Percentiles rank a stretch among this genome's conserved stretches.
These are phyloP conservation scores for Centropristis striata DNA, from an alignment of 2,113 vertebrate species.

Conservation along the genomic window DNA sequence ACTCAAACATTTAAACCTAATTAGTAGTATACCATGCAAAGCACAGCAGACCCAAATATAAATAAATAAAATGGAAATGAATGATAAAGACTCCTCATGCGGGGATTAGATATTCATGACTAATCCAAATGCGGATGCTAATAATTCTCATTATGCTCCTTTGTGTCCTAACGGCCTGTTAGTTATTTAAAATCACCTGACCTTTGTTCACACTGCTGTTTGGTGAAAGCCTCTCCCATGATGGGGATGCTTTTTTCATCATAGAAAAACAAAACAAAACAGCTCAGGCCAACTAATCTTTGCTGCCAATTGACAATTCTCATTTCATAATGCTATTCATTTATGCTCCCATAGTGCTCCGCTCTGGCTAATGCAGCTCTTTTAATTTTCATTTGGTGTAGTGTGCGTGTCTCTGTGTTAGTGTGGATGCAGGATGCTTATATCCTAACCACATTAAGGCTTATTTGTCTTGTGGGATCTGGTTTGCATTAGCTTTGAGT, in stretches of 20 bases:
- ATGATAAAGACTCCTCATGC: constrained; percentile 49
- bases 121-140: constrained; percentile 53
- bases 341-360: constrained; percentile 59
- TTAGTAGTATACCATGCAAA: constrained; percentile 55
- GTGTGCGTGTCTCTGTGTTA: constrained; percentile 1
- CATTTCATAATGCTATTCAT: constrained; percentile 76
- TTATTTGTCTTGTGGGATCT: constrained; percentile 70
- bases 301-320: constrained; percentile 66
- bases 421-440: constrained; percentile 44
- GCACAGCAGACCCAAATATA: constrained; percentile 36
- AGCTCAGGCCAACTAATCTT: constrained; percentile 62
- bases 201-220: constrained; percentile 47
- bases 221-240: constrained; percentile 28
- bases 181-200: constrained; percentile 54
- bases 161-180: constrained; percentile 29
- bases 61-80: constrained; percentile 56
- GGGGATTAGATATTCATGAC: constrained; percentile 55
- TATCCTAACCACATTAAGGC: constrained; percentile 65
- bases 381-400: constrained; percentile 69
- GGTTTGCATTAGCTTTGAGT: constrained; percentile 73
- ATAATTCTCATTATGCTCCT: constrained; percentile 61
- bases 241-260: background rate
- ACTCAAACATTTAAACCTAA: constrained; percentile 71
- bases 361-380: constrained; percentile 66
- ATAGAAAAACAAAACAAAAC: constrained; percentile 54